phyloP scores from a whole-genome alignment of 2,797 vertebrate genomes.

The Megalops cyprinoides region DNA sequence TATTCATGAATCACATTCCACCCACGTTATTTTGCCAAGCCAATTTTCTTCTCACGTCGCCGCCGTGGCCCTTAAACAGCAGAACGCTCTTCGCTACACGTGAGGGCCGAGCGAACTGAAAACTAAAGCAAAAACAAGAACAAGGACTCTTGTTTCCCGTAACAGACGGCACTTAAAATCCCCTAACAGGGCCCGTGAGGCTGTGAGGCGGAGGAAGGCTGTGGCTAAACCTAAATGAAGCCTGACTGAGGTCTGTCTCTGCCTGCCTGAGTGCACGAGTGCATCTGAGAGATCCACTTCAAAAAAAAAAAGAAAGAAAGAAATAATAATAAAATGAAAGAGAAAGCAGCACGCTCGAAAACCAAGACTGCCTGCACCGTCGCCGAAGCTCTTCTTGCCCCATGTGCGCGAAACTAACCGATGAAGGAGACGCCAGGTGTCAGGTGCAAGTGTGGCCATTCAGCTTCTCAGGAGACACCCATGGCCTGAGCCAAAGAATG shows the following conservation, averaged over 20 bases:
- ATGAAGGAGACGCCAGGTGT: background rate
- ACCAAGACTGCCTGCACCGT: slow-evolving; percentile 43
- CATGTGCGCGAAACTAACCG: slow-evolving; percentile 14
- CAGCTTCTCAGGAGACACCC: background rate
- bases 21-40: background rate
- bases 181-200: slow-evolving; percentile 56
- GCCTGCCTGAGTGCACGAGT: background rate
- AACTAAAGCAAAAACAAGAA: slow-evolving; percentile 49
- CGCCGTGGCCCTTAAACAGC: background rate
- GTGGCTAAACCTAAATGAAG: background rate
- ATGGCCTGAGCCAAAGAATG: background rate
- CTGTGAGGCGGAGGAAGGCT: slow-evolving; percentile 10
- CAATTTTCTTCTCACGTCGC: background rate
- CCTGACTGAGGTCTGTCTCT: background rate
- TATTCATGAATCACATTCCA: background rate
- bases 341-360: background rate
- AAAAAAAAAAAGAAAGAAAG: too few species aligned
- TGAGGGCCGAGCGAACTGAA: background rate
- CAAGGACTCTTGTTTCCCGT: slow-evolving; percentile 67
- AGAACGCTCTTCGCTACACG: background rate
- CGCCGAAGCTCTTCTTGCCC: slow-evolving; percentile 41
- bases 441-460: background rate
- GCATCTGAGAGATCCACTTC: background rate
- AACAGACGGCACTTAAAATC: slow-evolving; percentile 61
- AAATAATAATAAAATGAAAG: too few species aligned